Base-by-base conservation (phyloP, 2,888 invertebrate species). In the Polydrusus tereticollis region DNA sequence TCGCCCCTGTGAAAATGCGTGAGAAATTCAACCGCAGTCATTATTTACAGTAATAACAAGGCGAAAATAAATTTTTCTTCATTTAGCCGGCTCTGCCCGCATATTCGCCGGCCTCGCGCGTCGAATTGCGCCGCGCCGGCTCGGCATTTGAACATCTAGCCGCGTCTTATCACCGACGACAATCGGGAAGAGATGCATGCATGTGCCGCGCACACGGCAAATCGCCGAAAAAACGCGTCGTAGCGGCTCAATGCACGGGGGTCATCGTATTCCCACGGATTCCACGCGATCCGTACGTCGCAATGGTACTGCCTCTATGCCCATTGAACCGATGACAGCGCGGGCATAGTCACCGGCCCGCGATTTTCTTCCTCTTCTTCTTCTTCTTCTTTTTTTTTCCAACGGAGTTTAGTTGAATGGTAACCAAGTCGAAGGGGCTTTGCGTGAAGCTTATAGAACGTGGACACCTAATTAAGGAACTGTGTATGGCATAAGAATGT, bases 201-300 rank as follows among this genome's bases (percentile, higher is more conserved):
- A 58, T 58, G 58, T 38, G 58, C 58, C 58, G 58, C 20, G 43
- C 23, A 58, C 57, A 66, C 66, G 21, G 43, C 58, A 16, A 45
- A 66, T 45, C 20, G 58, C 50, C 50, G 50, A 50, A 50, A 50
- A 50, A 50, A 50, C 50, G 7, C 23, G n/a, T n/a, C 50, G n/a
- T 12, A 38, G 36, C 55, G 33, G 55, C 33, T 16, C 18, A 10
- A 8, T 21, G 21, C 20, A 47, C 36, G 38, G 38, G 72, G 72
- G 72, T 72, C 72, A 72, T 72, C 72, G 72, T 63, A 69, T 72
- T 72, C 72, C 69, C 72, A 72, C 72, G 69, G 72, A 69, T 69
- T 65, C 71, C 47, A 38, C n/a, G 45, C 71, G 66, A 62, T 60
- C 69, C 63, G 66, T 63, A 72, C 72, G 72, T 72, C 72, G 59